These are phyloP conservation scores for Phaedon cochleariae DNA, from an alignment of 2,888 invertebrate species.

Conservation along the genomic window DNA sequence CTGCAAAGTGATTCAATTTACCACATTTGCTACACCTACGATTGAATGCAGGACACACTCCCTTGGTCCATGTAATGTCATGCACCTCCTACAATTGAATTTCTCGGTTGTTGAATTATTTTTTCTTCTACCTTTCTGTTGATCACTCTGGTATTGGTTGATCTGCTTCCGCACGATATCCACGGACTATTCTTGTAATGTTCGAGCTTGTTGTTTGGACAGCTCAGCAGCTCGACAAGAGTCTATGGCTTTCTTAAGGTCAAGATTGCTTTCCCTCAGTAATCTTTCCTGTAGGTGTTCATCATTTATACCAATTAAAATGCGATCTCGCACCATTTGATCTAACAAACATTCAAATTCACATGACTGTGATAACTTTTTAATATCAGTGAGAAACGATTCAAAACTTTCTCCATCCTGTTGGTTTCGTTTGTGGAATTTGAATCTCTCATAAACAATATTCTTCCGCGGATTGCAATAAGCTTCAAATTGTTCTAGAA, in stretches of 20 bases:
- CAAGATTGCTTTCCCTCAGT: not conserved
- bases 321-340: conserved; percentile 1
- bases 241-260: conserved; percentile 5
- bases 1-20: not conserved
- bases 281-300: not conserved
- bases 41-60: conserved; percentile 4
- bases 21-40: not conserved
- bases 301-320: conserved; percentile 6
- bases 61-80: not conserved
- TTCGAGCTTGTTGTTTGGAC: conserved; percentile 8
- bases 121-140: too few species aligned
- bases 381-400: conserved; percentile 6
- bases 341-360: not conserved
- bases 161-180: not conserved
- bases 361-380: not conserved
- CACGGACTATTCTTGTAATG: not conserved
- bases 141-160: too few species aligned
- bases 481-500: not conserved
- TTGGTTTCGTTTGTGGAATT: conserved; percentile 10
- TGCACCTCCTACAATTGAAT: not conserved
- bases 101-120: not conserved
- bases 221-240: conserved; percentile 10
- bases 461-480: not conserved
- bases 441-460: too few species aligned
- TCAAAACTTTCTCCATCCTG: conserved; percentile 12